Base-by-base conservation (phyloP, 2,113 vertebrate species). In the Podarcis muralis region DNA sequence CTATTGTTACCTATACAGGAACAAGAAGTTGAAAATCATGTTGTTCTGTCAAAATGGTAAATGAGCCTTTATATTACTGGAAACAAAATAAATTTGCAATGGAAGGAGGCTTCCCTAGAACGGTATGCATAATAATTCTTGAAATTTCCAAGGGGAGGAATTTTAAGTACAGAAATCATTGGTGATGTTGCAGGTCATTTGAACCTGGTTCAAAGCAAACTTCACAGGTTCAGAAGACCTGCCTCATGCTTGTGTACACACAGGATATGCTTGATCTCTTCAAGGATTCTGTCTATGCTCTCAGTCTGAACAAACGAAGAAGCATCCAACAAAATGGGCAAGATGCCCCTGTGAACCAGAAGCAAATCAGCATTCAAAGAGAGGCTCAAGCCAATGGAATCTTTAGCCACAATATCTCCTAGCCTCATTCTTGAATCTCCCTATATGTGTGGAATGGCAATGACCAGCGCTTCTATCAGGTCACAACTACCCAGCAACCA, bases 11-110 rank as follows among this genome's bases (percentile, higher is more conserved):
- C 8, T 30, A 9, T 69, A 1, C n/a, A 5, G 12, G 59, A 1
- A 40, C 6, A 4, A 53, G 57, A 5, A 3, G 1, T 0, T 0
- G 35, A 40, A 76, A 68, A 84, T n/a, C n/a, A 30, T 25, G 8
- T 27, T 25, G 0, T 27, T 40, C 4, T 59, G 74, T 59, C 25
- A 72, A 20, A 62, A 82, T 35, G 65, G 57, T n/a, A 87, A 35
- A 74, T 53, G 35, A 3, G 20, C 72, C 27, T 5, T 32, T 6
- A 15, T 66, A 20, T 12, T 0, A 30, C n/a, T 75, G 35, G 30
- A 53, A 72, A 59, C 27, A 66, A 66, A 84, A 23, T 25, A 0
- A 8, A 85, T n/a, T 77, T 82, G 6, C 74, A 68, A 69, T 0
- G 2, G 8, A 65, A 83, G 6, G 9, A 35, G 62, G 57, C 15